Evolutionary conservation across 2,797 vertebrate species (phyloP), one percentile per base, ranked within the genome.

Genomic region (Argentina silus): DNA sequence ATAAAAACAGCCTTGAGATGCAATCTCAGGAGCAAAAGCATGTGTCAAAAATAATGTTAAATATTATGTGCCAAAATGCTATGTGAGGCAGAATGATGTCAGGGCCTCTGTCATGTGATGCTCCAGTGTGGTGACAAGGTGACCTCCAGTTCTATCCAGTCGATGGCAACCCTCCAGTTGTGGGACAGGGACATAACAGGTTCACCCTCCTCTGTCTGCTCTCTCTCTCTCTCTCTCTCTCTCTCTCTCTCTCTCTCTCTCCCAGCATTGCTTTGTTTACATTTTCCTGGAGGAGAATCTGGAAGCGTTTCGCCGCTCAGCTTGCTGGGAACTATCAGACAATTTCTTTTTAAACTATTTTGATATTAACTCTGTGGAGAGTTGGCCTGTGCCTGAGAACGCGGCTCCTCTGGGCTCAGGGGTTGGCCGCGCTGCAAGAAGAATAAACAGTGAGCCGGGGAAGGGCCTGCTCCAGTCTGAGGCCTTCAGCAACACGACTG

Each of bases 321-420:
- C 88, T 88, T 84, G 81, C 91, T 93, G 92, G 93, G 90, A 93
- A 93, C 87, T 89, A 93, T 93, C 91, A 91, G 83, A 81, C 67
- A 87, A 90, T 88, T 87, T 81, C 80, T 85, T 89, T 92, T 90
- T 92, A 90, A 90, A 90, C 89, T 90, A 88, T 93, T 92, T 91
- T 90, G 89, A 93, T 93, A 92, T 89, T 77, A 85, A 86, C 91
- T 92, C 91, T 92, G 85, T 89, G 78, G 91, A 92, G 91, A 93
- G 83, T 91, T 92, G 91, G 85, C 68, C 82, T 91, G 90, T 88
- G 90, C 90, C 84, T 90, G 91, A 92, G 93, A 93, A 92, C 85
- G 72, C 77, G 83, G 84, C 86, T 86, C 86, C 88, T 88, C 81
- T 86, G 87, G 89, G 88, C 90, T 87, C 82, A 76, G 86, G 91